Base-by-base conservation (phyloP, 2,888 invertebrate genomes). In the Torymus tubicola region DNA sequence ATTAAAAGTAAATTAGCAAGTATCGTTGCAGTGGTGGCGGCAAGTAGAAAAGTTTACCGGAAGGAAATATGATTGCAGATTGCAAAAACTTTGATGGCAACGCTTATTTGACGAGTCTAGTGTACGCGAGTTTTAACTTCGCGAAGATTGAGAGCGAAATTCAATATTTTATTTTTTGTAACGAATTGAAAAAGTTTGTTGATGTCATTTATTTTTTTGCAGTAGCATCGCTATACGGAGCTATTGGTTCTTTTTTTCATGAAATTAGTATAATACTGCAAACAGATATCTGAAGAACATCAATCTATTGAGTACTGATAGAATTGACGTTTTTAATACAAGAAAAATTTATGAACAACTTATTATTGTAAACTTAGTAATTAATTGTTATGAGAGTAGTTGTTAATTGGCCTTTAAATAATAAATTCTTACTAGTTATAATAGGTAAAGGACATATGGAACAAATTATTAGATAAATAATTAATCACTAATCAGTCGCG, bases 1-100 rank as follows among this genome's bases (percentile, higher is more conserved):
- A 74, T 80, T 72, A 58, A 80, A 80, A 76, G 75, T 80, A 80
- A 80, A 80, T 80, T 71, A 80, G 76, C 71, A 21, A 58, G n/a
- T 16, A 16, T 10, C 21, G 60, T 50, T 14, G n/a, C 18, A 11
- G 69, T 12, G n/a, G 16, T 63, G 24, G 24, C 8, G 24, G 0
- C 42, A 58, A 72, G 80, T 63, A 67, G 75, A 71, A 76, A 77
- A 81, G 70, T 77, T 77, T 50, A 18, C 24, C 64, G 61, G 55
- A 68, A 61, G 80, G 55, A 80, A 80, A 67, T 76, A 65, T 65
- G 65, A 72, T 75, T 72, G 75, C 71, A 72, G 57, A 67, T 76
- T 64, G 71, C 65, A 60, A 70, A 74, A 75, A 79, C 68, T 78
- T 73, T 58, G 31, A 0, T 42, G 31, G 61, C 5, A 16, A 8